Base-by-base conservation (phyloP, 2,113 vertebrate species). In the Psophia crepitans region DNA sequence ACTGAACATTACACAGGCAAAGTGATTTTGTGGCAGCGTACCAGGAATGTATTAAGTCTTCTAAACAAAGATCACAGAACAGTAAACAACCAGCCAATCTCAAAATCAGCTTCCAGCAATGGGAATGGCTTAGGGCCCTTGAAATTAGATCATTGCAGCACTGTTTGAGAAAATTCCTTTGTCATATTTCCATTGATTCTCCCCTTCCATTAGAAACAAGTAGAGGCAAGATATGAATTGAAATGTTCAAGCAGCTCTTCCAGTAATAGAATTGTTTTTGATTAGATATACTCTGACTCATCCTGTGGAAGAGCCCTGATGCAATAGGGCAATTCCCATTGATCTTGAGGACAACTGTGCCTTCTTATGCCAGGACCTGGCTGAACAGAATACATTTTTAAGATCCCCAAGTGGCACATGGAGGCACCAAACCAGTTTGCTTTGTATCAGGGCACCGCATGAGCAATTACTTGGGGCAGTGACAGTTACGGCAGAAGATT, bases 271-370 rank as follows among this genome's bases (percentile, higher is more conserved):
- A 93, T 82, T 92, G 86, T n/a, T 94, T 95, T 84, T 95, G 80
- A 95, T 91, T 87, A 96, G 94, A 79, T 77, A 78, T 7, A 26
- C 66, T 95, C 84, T 95, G 95, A 96, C 91, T 97, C 96, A 97
- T 90, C 68, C 63, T 23, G 64, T 39, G 91, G 95, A 96, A 96
- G 89, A 94, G 94, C 89, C 87, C 90, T 97, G 95, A 97, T 94
- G 96, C 92, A 97, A 96, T 1, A 95, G 95, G 94, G 94, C 95
- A 96, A 96, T 97, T 95, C 97, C 97, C 96, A 97, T 92, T 92
- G 89, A 97, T 97, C 94, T 8, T 66, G n/a, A 44, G 57, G 78
- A 73, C 66, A 73, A 43, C 46, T 53, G 68, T 84, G 54, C n/a
- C n/a, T 37, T 11, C 80, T 32, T n/a, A 6, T 24, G 96, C 90